A percentile compares a stretch with the other conserved stretches of the same genome.
phyloP scores from a whole-genome alignment of 2,888 invertebrate genomes.

The Tanaodytes sp. region DNA sequence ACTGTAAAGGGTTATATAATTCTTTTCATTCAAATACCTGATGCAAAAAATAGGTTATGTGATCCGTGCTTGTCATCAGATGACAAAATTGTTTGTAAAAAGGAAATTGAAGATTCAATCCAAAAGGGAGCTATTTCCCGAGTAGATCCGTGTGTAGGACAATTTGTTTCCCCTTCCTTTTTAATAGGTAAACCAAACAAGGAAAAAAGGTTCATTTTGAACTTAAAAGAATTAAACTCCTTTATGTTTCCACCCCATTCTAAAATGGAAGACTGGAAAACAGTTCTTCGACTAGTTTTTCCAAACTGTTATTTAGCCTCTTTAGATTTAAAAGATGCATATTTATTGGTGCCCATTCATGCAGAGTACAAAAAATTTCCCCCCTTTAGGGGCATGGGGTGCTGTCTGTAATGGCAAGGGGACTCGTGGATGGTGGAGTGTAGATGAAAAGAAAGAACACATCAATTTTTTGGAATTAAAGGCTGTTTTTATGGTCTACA shows the following conservation, averaged over 20 bases:
- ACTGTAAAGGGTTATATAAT: constrained; percentile 26
- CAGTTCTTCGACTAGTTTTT: constrained; percentile 19
- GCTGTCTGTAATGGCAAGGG: neutral
- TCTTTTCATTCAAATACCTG: too few relatives aligned
- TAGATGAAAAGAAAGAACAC: constrained; percentile 6
- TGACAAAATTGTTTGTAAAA: too few relatives aligned
- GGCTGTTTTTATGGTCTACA: neutral
- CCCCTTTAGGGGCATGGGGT: constrained; percentile 49
- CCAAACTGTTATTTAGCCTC: constrained; percentile 26
- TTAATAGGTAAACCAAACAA: constrained; percentile 2
- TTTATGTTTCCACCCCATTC: constrained; percentile 35
- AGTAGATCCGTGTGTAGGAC: neutral
- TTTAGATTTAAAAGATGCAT: constrained; percentile 41
- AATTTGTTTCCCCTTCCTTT: constrained; percentile 8
- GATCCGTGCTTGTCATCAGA: too few relatives aligned
- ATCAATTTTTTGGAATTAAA: constrained; percentile 33
- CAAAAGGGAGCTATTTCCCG: neutral
- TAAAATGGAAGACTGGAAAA: constrained; percentile 42
- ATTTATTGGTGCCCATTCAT: constrained; percentile 29
- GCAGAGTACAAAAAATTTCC: constrained; percentile 29
- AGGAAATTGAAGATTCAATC: too few relatives aligned
- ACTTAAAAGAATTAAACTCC: constrained; percentile 44
- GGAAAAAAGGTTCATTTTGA: constrained; percentile 35
- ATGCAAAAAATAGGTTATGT: too few relatives aligned
- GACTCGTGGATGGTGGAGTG: constrained; percentile 23